Evolutionary conservation across 2,888 invertebrate species (phyloP).

Genomic region (Spilarctia lutea): DNA sequence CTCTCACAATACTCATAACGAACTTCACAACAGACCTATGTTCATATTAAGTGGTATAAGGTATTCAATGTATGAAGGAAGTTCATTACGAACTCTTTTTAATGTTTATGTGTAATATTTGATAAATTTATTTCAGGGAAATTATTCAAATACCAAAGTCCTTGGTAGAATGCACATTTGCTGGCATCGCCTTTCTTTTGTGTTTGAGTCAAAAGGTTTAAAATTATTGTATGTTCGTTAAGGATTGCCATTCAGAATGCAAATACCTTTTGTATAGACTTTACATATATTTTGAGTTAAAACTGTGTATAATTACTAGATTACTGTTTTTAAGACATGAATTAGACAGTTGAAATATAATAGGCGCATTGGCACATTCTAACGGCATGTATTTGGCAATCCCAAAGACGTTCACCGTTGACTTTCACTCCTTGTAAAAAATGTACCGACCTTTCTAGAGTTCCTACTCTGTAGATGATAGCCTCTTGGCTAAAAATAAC

Average conservation of each 20-base stretch:
- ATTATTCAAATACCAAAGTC: neutral
- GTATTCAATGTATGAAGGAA: neutral
- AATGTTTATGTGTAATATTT: neutral
- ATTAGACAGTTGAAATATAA: constrained; percentile 40
- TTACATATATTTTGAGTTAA: no score
- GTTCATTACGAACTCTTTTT: no score
- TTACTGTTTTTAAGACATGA: neutral
- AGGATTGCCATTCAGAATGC: neutral
- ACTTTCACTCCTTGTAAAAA: constrained; percentile 81
- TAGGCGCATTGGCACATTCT: constrained; percentile 53
- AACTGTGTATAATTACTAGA: no score
- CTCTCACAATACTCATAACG: constrained; percentile 16
- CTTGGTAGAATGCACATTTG: neutral
- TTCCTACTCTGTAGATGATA: no score
- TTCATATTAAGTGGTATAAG: neutral
- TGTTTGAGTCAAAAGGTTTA: neutral
- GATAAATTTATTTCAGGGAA: neutral
- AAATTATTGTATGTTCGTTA: neutral
- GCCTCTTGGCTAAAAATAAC: constrained; percentile 36
- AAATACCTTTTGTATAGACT: no score
- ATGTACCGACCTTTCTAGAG: constrained; percentile 73
- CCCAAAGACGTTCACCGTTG: constrained; percentile 70
- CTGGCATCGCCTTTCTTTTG: neutral
- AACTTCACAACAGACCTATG: constrained; percentile 13
- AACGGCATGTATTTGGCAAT: constrained; percentile 70